Percentiles rank a stretch among this genome's conserved stretches.
phyloP scores from a whole-genome alignment of 2,888 invertebrate species.

The Parnassius apollo region DNA sequence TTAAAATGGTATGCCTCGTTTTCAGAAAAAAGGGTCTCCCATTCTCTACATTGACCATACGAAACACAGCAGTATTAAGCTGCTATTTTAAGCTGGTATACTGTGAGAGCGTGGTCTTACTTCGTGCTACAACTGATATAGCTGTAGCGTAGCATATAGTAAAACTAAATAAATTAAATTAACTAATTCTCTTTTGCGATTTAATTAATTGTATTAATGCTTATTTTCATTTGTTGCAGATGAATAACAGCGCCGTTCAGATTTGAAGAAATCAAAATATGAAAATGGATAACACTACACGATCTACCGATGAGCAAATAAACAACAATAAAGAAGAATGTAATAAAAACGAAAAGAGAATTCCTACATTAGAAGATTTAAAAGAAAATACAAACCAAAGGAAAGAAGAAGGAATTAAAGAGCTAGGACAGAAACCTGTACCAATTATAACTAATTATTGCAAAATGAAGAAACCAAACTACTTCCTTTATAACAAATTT shows the following conservation, averaged over 20 bases:
- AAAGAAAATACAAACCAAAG: constrained; percentile 29
- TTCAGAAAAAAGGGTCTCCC: no score
- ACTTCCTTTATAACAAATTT: constrained; percentile 49
- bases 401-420: constrained; percentile 22
- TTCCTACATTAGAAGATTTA: constrained; percentile 55
- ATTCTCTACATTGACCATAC: no score
- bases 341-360: constrained; percentile 45
- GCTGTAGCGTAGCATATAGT: no score
- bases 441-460: constrained; percentile 32
- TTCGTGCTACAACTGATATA: no score
- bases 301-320: constrained; percentile 25
- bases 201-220: background rate
- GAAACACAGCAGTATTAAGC: no score
- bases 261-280: constrained; percentile 10
- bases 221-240: constrained; percentile 32
- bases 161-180: no score
- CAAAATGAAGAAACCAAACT: constrained; percentile 47
- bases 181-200: no score
- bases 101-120: no score
- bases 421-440: constrained; percentile 32
- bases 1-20: no score
- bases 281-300: constrained; percentile 37
- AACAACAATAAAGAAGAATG: constrained; percentile 29
- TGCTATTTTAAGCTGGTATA: no score
- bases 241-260: constrained; percentile 22